phyloP scores from a whole-genome alignment of 1,140 invertebrate species.

The Drosophila hydei region DNA sequence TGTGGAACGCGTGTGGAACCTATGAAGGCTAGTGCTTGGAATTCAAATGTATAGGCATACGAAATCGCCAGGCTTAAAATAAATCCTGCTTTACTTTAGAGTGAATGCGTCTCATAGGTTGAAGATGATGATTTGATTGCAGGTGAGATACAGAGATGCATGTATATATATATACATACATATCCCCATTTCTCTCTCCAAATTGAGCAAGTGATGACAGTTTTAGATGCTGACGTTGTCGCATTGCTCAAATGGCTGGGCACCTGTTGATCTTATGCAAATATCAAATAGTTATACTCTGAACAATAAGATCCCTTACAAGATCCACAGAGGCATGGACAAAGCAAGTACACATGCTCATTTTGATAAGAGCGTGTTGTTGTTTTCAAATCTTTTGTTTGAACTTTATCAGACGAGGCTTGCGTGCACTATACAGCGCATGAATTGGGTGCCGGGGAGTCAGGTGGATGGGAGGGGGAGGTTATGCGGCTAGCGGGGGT shows the following conservation, averaged over 20 bases:
- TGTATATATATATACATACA: background rate
- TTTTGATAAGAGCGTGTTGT: constrained; percentile 57
- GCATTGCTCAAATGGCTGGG: constrained; percentile 49
- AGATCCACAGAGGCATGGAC: constrained; percentile 35
- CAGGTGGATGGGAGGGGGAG: too few species aligned
- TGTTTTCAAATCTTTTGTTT: constrained; percentile 53
- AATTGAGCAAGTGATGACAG: constrained; percentile 25
- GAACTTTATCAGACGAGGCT: constrained; percentile 63
- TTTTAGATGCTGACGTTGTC: constrained; percentile 45
- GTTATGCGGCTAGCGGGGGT: constrained; percentile 24
- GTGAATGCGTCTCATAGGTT: background rate
- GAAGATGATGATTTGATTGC: background rate
- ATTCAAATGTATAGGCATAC: background rate
- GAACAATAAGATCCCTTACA: constrained; percentile 67
- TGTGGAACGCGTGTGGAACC: background rate
- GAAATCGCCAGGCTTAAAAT: too few species aligned
- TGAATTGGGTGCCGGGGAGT: too few species aligned
- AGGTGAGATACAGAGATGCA: background rate
- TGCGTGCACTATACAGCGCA: constrained; percentile 39
- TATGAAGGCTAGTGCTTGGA: background rate
- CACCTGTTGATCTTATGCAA: constrained; percentile 77
- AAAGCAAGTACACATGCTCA: constrained; percentile 37
- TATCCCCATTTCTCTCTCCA: background rate
- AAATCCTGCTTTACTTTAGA: background rate
- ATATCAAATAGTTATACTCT: constrained; percentile 62